These are phyloP conservation scores for Gryon sp. DNA, from an alignment of 1,140 invertebrate species.

Conservation along the genomic window DNA sequence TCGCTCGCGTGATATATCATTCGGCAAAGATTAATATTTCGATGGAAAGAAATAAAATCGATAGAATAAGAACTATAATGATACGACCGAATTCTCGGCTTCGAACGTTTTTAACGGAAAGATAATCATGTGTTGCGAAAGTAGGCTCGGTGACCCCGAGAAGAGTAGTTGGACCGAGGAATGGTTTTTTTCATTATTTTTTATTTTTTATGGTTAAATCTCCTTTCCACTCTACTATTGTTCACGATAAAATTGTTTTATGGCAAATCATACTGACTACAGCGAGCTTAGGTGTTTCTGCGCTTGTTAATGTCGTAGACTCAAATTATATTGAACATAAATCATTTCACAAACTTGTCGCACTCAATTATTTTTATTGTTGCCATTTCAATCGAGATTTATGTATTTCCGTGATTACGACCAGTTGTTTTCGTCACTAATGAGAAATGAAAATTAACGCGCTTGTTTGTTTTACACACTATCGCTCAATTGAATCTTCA, in stretches of 20 bases:
- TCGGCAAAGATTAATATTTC: conserved; percentile 59
- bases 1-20: conserved; percentile 58
- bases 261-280: conserved; percentile 23
- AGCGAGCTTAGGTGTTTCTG: conserved; percentile 8
- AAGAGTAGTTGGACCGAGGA: conserved; percentile 4
- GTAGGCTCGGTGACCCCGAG: not conserved
- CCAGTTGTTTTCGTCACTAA: not conserved
- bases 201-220: conserved; percentile 35
- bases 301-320: conserved; percentile 17
- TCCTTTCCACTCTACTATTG: conserved; percentile 20
- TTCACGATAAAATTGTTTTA: conserved; percentile 30
- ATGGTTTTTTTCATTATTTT: too few species aligned
- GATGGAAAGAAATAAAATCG: conserved; percentile 61
- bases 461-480: conserved; percentile 15
- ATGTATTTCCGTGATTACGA: not conserved
- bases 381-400: conserved; percentile 16
- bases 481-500: conserved; percentile 1
- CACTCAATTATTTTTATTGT: conserved; percentile 30
- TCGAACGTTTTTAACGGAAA: conserved; percentile 39
- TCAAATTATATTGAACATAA: conserved; percentile 25
- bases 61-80: conserved; percentile 55
- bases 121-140: conserved; percentile 49
- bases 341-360: conserved; percentile 33
- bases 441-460: conserved; percentile 1
- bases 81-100: conserved; percentile 22